Percentiles rank a stretch among this genome's conserved stretches.
Conservation (phyloP, 2,888 invertebrate genomes). For the Platycnemis pennipes region DNA sequence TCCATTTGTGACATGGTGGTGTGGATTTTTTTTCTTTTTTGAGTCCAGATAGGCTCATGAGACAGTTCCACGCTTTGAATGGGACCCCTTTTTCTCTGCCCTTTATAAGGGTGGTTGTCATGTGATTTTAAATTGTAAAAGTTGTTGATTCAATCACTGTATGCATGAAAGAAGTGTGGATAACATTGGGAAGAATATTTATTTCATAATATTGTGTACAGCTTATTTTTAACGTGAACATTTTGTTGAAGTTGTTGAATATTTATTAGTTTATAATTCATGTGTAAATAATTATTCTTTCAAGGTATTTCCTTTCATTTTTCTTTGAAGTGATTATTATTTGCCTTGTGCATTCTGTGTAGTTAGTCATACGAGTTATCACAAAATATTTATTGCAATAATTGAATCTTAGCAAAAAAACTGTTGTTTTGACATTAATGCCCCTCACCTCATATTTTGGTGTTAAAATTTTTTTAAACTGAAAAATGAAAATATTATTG, state of each 20-base stretch:
- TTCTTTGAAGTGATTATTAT: conserved; percentile 7
- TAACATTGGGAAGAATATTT: conserved; percentile 33
- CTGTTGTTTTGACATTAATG: background rate
- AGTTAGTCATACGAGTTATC: background rate
- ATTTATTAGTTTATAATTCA: conserved; percentile 55
- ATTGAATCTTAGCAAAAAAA: background rate
- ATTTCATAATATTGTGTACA: conserved; percentile 49
- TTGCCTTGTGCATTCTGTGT: background rate
- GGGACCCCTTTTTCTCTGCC: conserved; percentile 60
- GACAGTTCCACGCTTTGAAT: conserved; percentile 40
- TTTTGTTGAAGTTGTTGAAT: conserved; percentile 63
- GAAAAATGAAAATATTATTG: background rate
- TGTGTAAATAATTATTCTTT: conserved; percentile 46
- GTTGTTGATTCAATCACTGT: conserved; percentile 50
- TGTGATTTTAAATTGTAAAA: conserved; percentile 65
- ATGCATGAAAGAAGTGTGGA: conserved; percentile 56
- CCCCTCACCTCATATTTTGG: background rate
- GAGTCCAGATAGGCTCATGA: conserved; percentile 14
- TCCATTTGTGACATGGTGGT: background rate
- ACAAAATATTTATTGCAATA: background rate
- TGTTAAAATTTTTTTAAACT: background rate
- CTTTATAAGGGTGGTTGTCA: conserved; percentile 66
- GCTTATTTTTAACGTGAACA: conserved; percentile 45
- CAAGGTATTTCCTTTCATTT: background rate
- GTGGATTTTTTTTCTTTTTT: conserved; percentile 48